phyloP scores from a whole-genome alignment of 1,140 invertebrate species.

The Nephotettix cincticeps region DNA sequence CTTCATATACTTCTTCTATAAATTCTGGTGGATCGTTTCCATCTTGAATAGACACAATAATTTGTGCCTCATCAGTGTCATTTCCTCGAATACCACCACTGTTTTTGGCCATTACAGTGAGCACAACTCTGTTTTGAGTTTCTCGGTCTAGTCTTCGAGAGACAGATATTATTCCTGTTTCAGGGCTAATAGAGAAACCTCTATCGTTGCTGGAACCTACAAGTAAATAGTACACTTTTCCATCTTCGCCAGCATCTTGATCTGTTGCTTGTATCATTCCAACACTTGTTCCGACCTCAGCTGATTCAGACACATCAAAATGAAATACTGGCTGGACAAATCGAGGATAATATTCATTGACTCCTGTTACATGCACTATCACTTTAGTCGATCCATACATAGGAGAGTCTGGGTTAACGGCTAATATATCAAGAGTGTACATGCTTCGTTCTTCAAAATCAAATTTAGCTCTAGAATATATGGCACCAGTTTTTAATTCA shows the following conservation, averaged over 20 bases:
- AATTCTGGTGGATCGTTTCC: conserved; percentile 96
- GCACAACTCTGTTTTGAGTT: conserved; percentile 83
- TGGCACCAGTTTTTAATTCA: conserved; percentile 70
- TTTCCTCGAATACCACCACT: conserved; percentile 88
- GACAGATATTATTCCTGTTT: conserved; percentile 81
- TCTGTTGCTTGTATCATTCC: conserved; percentile 88
- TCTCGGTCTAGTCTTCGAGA: conserved; percentile 83
- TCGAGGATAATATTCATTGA: conserved; percentile 90
- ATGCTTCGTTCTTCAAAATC: conserved; percentile 84
- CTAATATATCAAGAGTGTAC: conserved; percentile 79
- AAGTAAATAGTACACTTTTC: conserved; percentile 87
- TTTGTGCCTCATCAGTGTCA: conserved; percentile 92
- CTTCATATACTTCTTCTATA: conserved; percentile 69
- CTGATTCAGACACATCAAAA: conserved; percentile 92
- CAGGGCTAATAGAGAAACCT: conserved; percentile 84
- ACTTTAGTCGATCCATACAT: conserved; percentile 75
- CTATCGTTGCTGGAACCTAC: conserved; percentile 91
- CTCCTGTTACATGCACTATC: conserved; percentile 77
- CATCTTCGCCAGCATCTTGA: conserved; percentile 88
- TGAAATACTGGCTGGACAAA: conserved; percentile 91
- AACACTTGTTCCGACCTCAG: conserved; percentile 80
- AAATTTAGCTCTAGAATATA: conserved; percentile 74
- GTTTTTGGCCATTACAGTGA: conserved; percentile 94
- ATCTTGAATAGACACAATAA: conserved; percentile 91
- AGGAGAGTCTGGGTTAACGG: conserved; percentile 81